Evolutionary conservation across 2,797 vertebrate genomes (phyloP).

Genomic region (Nothura maculosa): DNA sequence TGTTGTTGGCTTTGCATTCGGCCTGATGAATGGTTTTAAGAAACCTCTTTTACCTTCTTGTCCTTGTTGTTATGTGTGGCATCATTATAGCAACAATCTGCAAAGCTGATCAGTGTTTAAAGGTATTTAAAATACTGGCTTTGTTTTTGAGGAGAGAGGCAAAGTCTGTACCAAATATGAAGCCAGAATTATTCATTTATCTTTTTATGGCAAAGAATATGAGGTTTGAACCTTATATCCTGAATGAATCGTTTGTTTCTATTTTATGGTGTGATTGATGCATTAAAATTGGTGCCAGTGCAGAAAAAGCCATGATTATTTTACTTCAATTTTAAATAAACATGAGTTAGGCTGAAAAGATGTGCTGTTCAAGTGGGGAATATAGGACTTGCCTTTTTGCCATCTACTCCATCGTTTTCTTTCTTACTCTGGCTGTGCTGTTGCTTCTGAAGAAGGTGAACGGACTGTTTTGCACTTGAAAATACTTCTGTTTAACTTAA

Average conservation of each 20-base stretch:
- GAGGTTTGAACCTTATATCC: not conserved
- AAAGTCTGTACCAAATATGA: not conserved
- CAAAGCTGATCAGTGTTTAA: not conserved
- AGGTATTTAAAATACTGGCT: not conserved
- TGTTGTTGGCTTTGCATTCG: not conserved
- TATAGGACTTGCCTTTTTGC: not conserved
- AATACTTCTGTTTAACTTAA: not conserved
- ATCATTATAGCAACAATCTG: not conserved
- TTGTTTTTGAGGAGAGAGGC: not conserved
- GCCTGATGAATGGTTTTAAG: not conserved
- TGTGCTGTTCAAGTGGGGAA: not conserved
- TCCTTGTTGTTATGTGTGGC: not conserved
- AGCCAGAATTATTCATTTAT: not conserved
- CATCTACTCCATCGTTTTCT: not conserved
- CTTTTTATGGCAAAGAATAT: not conserved
- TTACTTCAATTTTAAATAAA: not conserved
- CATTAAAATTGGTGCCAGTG: not conserved
- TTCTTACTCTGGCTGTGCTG: not conserved
- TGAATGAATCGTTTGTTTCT: slow-evolving; percentile 6
- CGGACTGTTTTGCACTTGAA: not conserved
- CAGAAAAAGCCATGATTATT: not conserved
- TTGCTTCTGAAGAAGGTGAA: not conserved
- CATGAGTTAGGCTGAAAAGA: not conserved
- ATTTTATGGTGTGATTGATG: not conserved
- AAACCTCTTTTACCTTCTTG: not conserved